Evolutionary conservation across 2,888 invertebrate genomes (phyloP).

Genomic region (Flexamia atlantica): DNA sequence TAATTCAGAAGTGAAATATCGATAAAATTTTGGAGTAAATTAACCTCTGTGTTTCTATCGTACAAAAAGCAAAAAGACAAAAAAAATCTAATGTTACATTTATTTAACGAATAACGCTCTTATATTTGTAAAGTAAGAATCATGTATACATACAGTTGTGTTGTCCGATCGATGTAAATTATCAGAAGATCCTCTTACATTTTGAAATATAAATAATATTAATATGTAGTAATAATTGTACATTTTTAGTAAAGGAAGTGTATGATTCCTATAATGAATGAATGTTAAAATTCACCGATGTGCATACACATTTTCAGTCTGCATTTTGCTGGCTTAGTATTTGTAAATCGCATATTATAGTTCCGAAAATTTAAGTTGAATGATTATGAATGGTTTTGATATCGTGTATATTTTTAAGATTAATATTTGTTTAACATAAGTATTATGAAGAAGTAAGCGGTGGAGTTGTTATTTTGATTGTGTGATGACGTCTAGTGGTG

Average conservation of each 20-base stretch:
- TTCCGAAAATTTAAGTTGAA: conserved; percentile 48
- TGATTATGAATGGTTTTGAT: conserved; percentile 49
- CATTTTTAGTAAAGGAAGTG: conserved; percentile 62
- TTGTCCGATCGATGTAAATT: conserved; percentile 61
- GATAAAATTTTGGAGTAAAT: conserved; percentile 7
- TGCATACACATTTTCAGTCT: conserved; percentile 54
- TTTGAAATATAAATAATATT: conserved; percentile 61
- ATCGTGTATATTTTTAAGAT: conserved; percentile 49
- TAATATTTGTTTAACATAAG: conserved; percentile 33
- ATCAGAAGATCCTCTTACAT: conserved; percentile 34
- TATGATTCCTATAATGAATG: conserved; percentile 60
- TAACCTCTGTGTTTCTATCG: conserved; percentile 44
- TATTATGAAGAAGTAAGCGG: conserved; percentile 29
- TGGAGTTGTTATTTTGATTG: conserved; percentile 32
- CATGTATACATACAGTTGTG: conserved; percentile 59
- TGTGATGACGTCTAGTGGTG: neutral
- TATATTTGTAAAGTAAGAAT: conserved; percentile 58
- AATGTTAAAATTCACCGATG: conserved; percentile 50
- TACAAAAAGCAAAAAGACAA: conserved; percentile 29
- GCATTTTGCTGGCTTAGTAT: conserved; percentile 49
- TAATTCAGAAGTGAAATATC: conserved; percentile 6
- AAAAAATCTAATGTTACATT: conserved; percentile 43
- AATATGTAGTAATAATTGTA: conserved; percentile 62
- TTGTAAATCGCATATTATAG: conserved; percentile 59
- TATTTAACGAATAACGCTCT: conserved; percentile 48